Conservation (phyloP, 2,797 vertebrate species). For the Prunella strophiata region DNA sequence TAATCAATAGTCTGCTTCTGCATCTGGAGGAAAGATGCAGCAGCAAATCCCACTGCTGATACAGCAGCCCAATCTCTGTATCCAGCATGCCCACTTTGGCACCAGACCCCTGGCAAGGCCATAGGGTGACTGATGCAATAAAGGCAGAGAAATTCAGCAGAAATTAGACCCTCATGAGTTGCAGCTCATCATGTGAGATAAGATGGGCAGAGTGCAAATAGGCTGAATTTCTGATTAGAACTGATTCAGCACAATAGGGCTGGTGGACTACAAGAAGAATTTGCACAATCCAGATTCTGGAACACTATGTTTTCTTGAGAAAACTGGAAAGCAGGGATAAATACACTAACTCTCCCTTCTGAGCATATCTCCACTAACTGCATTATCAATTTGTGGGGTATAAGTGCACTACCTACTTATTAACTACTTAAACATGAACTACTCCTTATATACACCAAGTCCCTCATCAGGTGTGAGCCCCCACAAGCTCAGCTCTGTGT, state of each 20-base stretch:
- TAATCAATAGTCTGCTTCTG: neutral
- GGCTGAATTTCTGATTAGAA: neutral
- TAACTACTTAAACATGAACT: neutral
- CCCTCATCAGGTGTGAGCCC: neutral
- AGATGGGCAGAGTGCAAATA: neutral
- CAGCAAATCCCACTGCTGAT: neutral
- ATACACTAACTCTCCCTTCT: neutral
- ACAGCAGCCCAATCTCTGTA: neutral
- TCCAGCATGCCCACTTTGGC: neutral
- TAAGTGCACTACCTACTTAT: neutral
- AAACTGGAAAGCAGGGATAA: neutral
- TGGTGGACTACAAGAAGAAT: neutral
- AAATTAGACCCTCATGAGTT: neutral
- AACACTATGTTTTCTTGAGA: neutral
- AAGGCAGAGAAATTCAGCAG: neutral
- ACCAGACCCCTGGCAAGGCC: neutral
- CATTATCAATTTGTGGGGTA: accelerated
- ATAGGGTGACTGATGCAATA: neutral
- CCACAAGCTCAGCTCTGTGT: neutral
- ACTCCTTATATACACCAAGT: too few species aligned
- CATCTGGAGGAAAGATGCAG: neutral
- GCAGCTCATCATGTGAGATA: neutral
- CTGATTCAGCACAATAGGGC: neutral
- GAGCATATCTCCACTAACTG: neutral
- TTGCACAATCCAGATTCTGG: neutral